A percentile compares a stretch with the other conserved stretches of the same genome.
Evolutionary conservation across 1,140 invertebrate genomes (phyloP).

Genomic region (Brachionus asplanchnoidis): DNA sequence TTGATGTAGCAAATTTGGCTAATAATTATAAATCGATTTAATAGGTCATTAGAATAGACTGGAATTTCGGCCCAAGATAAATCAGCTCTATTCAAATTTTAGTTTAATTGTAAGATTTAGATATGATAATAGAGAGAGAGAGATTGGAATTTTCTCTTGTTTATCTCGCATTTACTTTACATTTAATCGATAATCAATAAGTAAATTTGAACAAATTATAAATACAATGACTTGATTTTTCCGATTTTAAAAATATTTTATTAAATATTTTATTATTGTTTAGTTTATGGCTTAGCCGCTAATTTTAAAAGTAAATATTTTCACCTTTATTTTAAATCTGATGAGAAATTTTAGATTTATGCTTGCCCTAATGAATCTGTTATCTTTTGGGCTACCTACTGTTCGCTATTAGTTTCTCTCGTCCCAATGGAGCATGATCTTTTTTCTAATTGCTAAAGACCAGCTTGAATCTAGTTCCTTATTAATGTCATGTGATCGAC

Average conservation of each 20-base stretch:
- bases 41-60: constrained; percentile 7
- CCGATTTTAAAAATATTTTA: background rate
- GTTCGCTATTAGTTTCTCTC: background rate
- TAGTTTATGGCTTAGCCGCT: background rate
- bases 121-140: background rate
- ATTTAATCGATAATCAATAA: constrained; percentile 30
- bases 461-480: background rate
- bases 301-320: constrained; percentile 10
- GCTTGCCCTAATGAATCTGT: background rate
- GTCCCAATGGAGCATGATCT: background rate
- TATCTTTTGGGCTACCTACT: background rate
- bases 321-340: background rate
- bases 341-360: background rate
- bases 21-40: constrained; percentile 1
- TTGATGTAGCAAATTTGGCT: constrained; percentile 1
- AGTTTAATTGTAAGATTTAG: constrained; percentile 7
- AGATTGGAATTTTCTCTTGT: background rate
- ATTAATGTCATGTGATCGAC: background rate
- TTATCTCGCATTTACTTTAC: background rate
- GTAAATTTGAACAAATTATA: background rate
- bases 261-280: background rate
- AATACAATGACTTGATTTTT: background rate
- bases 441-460: background rate
- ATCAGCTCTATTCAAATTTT: background rate
- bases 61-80: constrained; percentile 5